Evolutionary conservation across 53 echinoderm and acorn worm species (phyloP).

Genomic region (Glandiceps talaboti): DNA sequence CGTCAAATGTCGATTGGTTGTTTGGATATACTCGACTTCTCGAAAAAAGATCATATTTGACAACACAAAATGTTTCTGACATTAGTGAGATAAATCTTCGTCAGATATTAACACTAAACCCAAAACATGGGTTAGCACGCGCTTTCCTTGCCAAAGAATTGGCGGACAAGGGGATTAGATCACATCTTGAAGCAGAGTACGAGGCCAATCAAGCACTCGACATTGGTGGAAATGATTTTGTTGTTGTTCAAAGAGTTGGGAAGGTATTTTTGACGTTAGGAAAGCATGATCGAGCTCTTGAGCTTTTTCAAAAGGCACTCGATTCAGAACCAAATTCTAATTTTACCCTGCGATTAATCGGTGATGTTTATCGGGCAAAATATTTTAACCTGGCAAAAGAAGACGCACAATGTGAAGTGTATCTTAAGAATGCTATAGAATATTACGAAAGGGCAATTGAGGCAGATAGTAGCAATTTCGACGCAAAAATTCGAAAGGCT

Average conservation of each 20-base stretch:
- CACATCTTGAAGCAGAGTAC: background rate
- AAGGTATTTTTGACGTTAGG: background rate
- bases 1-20: background rate
- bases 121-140: background rate
- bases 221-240: background rate
- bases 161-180: background rate
- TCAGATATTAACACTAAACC: background rate
- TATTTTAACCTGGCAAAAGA: background rate
- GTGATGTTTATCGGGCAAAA: background rate
- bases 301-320: background rate
- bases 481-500: background rate
- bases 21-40: background rate
- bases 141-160: background rate
- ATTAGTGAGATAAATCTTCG: background rate
- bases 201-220: background rate
- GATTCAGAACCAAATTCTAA: background rate
- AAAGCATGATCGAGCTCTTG: background rate
- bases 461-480: background rate
- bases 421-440: background rate
- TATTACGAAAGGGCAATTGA: background rate
- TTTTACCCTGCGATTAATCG: background rate
- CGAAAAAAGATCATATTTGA: background rate
- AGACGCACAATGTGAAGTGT: background rate
- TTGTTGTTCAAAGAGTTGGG: background rate
- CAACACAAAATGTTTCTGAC: background rate